phyloP scores from a whole-genome alignment of 1,140 invertebrate species.

The Leptinotarsa lineolata region DNA sequence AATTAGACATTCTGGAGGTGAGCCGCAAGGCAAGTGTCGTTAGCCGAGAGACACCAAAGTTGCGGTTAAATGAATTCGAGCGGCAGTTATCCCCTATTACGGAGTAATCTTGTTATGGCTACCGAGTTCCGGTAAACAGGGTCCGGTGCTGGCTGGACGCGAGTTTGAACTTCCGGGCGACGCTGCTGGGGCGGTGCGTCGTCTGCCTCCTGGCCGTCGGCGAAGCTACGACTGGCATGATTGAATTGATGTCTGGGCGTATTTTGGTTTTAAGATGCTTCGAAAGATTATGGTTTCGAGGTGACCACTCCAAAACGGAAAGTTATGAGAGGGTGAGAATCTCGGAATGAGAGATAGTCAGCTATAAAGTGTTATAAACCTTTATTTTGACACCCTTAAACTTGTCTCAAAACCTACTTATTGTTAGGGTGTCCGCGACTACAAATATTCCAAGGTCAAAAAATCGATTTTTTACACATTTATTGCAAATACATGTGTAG shows the following conservation, averaged over 20 bases:
- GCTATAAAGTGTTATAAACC: too few species aligned
- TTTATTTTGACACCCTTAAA: too few species aligned
- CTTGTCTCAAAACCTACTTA: too few species aligned
- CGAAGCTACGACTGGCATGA: background rate
- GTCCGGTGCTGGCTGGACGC: slow-evolving; percentile 32
- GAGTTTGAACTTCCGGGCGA: slow-evolving; percentile 14
- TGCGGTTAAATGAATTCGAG: slow-evolving; percentile 48
- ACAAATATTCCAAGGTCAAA: too few species aligned
- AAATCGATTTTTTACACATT: too few species aligned
- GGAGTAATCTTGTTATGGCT: slow-evolving; percentile 49
- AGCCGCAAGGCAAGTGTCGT: slow-evolving; percentile 36
- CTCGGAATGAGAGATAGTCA: too few species aligned
- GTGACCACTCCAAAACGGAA: too few species aligned
- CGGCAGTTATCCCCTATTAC: slow-evolving; percentile 50
- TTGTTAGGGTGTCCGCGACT: too few species aligned
- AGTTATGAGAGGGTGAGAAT: too few species aligned
- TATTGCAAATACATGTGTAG: too few species aligned
- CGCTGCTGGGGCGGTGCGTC: slow-evolving; percentile 14
- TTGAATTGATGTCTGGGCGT: background rate
- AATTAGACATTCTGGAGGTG: slow-evolving; percentile 36
- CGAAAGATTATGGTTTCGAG: too few species aligned
- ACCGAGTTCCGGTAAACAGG: slow-evolving; percentile 47
- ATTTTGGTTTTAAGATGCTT: too few species aligned
- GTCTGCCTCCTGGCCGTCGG: slow-evolving; percentile 19
- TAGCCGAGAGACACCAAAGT: slow-evolving; percentile 41